These are phyloP conservation scores for Heterodera carotae DNA, from an alignment of 1,140 invertebrate species.

Conservation along the genomic window DNA sequence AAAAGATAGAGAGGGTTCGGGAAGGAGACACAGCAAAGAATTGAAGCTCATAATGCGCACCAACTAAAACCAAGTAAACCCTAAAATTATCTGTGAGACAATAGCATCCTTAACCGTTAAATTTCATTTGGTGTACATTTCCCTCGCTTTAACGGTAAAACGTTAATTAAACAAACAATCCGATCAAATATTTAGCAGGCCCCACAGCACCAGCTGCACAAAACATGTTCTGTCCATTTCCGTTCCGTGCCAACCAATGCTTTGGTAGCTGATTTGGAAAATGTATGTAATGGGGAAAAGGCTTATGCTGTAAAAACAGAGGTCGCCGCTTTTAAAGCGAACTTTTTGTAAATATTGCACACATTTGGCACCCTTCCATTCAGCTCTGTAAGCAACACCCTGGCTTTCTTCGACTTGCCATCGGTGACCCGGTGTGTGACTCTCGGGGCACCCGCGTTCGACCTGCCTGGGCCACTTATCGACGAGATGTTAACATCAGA, in stretches of 20 bases:
- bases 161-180: constrained; percentile 39
- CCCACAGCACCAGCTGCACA: constrained; percentile 72
- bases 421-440: constrained; percentile 80
- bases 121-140: too few species aligned
- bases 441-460: constrained; percentile 70
- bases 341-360: too few species aligned
- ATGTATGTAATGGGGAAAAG: too few species aligned
- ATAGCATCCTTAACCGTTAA: too few species aligned
- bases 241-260: constrained; percentile 91
- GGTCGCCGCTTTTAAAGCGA: constrained; percentile 3
- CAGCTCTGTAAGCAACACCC: constrained; percentile 89
- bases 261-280: constrained; percentile 93
- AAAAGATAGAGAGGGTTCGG: not conserved
- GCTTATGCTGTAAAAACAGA: too few species aligned
- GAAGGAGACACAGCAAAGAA: constrained; percentile 42
- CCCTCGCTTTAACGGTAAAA: too few species aligned
- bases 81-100: too few species aligned
- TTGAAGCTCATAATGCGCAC: constrained; percentile 23
- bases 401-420: constrained; percentile 90
- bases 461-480: constrained; percentile 96
- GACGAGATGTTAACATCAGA: constrained; percentile 93
- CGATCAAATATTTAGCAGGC: not conserved
- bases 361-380: constrained; percentile 48
- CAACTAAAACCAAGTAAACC: constrained; percentile 67
- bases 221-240: constrained; percentile 94